Evolutionary conservation across 2,888 invertebrate species (phyloP).

Genomic region (Drepana falcataria): DNA sequence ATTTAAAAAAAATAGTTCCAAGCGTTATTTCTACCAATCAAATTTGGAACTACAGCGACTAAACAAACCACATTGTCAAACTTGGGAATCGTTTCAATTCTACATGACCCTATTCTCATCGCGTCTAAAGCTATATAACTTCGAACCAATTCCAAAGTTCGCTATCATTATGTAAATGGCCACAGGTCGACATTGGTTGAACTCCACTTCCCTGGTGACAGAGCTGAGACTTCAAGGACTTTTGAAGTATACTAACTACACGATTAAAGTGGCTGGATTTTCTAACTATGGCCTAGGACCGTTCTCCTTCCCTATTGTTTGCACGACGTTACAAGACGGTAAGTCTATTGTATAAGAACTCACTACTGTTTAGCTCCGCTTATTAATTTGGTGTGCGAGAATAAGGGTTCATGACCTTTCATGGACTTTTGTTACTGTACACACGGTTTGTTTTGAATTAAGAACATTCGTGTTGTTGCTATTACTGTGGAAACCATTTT

Average conservation of each 20-base stretch:
- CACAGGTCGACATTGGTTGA: constrained; percentile 66
- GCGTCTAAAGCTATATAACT: background rate
- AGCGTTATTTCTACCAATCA: background rate
- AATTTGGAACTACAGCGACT: background rate
- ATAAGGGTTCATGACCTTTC: background rate
- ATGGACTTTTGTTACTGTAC: background rate
- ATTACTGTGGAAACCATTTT: background rate
- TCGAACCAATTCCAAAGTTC: constrained; percentile 4
- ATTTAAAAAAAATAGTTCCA: background rate
- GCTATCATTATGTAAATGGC: constrained; percentile 11
- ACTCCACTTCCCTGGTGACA: constrained; percentile 82
- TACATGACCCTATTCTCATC: background rate
- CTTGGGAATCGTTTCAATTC: background rate
- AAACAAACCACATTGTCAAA: background rate
- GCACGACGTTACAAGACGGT: constrained; percentile 92
- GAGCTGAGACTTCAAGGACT: constrained; percentile 88
- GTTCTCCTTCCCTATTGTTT: constrained; percentile 86
- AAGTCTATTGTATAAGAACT: constrained; percentile 29
- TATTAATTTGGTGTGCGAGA: background rate
- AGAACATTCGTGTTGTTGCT: too few relatives aligned
- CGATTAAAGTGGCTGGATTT: constrained; percentile 89
- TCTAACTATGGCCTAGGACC: constrained; percentile 92
- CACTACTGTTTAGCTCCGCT: background rate
- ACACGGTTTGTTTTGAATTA: too few relatives aligned
- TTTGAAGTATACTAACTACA: constrained; percentile 91